These are phyloP conservation scores for Xiphorhynchus elegans DNA, from an alignment of 2,113 vertebrate species.

Conservation along the genomic window DNA sequence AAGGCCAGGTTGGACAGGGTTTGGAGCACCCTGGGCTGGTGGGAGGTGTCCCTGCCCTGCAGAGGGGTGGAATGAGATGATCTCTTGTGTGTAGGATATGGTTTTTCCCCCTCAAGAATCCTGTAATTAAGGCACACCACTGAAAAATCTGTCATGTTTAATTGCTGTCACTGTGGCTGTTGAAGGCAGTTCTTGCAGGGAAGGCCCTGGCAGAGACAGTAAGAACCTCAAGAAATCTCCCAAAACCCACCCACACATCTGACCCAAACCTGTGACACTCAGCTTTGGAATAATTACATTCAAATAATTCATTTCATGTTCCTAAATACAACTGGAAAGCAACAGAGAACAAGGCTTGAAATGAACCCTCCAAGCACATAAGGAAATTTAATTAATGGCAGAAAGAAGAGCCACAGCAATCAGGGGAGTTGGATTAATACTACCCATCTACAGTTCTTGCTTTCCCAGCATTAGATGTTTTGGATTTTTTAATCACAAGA, in stretches of 20 bases:
- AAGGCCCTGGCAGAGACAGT: background rate
- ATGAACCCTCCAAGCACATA: background rate
- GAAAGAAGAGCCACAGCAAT: background rate
- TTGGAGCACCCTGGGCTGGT: background rate
- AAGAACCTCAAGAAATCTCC: background rate
- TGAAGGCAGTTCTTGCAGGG: background rate
- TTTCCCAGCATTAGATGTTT: background rate
- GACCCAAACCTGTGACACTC: background rate
- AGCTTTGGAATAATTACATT: background rate
- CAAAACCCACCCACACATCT: background rate
- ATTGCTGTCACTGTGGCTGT: background rate
- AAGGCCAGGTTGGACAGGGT: background rate
- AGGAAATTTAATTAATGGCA: background rate
- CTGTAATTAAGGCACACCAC: background rate
- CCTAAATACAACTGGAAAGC: background rate
- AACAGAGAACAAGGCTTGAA: background rate
- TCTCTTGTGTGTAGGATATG: background rate
- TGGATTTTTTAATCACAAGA: background rate
- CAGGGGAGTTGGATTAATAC: background rate
- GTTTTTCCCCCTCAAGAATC: background rate
- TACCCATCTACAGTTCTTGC: background rate
- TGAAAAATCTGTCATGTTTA: background rate
- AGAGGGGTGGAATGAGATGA: background rate
- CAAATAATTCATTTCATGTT: background rate
- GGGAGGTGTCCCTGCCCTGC: background rate